Base-by-base conservation (phyloP, 2,113 vertebrate species). In the Dasypus novemcinctus region DNA sequence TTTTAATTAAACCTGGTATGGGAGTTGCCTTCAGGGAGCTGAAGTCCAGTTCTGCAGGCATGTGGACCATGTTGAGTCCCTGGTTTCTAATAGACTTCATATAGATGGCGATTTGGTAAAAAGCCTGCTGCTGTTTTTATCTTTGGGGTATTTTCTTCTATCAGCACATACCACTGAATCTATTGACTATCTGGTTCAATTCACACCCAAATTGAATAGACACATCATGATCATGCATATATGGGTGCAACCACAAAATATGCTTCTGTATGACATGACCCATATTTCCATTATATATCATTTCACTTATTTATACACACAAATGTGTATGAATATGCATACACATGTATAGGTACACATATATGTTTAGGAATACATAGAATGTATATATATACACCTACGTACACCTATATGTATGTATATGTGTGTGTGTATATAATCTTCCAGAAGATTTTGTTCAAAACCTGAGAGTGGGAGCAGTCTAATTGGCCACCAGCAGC, bases 1-100 rank as follows among this genome's bases (percentile, higher is more conserved):
- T 4, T 74, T 92, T 91, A 92, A 96, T 96, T 96, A 93, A 96
- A 94, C 36, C 14, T 23, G 33, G 31, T 71, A 94, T 88, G 94
- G 31, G 43, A 68, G 0, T 84, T 83, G 12, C 66, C 87, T 76
- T 92, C 59, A 25, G 82, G 64, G 75, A 72, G 2, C 79, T 71
- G 61, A 83, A 86, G 90, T 83, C 41, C 75, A 49, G 93, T 87
- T 92, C 27, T 2, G 25, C n/a, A 90, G 63, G 92, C 52, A 85
- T 11, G 43, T 91, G 74, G 93, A n/a, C 68, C 52, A 11, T 52
- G 94, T 66, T 66, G 91, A 95, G 64, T 64, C 79, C 27, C 0
- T 79, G 36, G 33, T 64, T 86, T 74, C 13, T 90, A 72, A 76
- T 7, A 86, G 49, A 49, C 27, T 91, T 92, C 64, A 4, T 81